Base-by-base conservation (phyloP, 2,888 invertebrate species). In the Antheraea assamensis region DNA sequence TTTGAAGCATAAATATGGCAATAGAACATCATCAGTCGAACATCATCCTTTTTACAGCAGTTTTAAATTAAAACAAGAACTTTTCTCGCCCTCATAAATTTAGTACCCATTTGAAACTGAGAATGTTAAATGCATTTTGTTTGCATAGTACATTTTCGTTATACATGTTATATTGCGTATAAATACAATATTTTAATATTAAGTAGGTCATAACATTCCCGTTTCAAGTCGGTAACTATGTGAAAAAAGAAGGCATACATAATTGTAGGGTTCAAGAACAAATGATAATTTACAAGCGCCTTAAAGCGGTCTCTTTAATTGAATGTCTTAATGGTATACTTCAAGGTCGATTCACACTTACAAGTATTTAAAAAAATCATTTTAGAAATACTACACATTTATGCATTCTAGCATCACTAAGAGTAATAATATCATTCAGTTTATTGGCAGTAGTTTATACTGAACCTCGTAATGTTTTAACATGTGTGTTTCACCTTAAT, bases 251-350 rank as follows among this genome's bases (percentile, higher is more conserved):
- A 35, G n/a, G 49, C 21, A 55, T 52, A 42, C n/a, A 61, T 71
- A 71, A 71, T 61, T 31, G 47, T 10, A 21, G 61, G 47, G 55
- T 66, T 74, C 2, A 70, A 61, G 31, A 71, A 71, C 73, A 49
- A 61, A 74, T 71, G 66, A 72, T 71, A 71, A 74, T 72, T 74
- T 74, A 73, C 71, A 64, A 71, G 13, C 30, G 30, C 42, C 74
- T 68, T 55, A 49, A 49, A 42, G 74, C 70, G 55, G 55, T 55
- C 42, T 70, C 35, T 35, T 71, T 74, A 66, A 74, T 74, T 74
- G 72, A 74, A 74, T 73, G 71, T 74, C 74, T 74, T 74, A 74
- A 74, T 74, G 71, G 64, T 52, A 71, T 27, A 52, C 30, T 52
- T 66, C 35, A n/a, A 74, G 68, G 73, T 42, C 24, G 27, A 70